A percentile compares a stretch with the other conserved stretches of the same genome.
Conservation (phyloP, 2,113 vertebrate species). For the Sminthopsis crassicaudata region DNA sequence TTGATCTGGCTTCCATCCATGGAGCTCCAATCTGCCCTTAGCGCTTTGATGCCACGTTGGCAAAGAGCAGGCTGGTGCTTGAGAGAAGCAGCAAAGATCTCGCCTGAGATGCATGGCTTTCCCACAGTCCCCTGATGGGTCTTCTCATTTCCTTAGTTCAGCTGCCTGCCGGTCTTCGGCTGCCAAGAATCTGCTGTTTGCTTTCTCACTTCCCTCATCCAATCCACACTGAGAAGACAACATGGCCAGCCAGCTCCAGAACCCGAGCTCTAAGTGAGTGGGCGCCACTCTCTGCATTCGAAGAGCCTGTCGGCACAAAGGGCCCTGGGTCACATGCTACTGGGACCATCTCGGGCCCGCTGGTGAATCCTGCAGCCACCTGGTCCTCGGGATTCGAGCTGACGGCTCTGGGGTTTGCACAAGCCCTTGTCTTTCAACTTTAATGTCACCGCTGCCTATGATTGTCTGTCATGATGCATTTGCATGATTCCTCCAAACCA, state of each 20-base stretch:
- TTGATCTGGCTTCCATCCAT: constrained; percentile 11
- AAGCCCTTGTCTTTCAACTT: constrained; percentile 62
- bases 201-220: constrained; percentile 77
- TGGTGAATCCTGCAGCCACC: constrained; percentile 66
- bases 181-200: constrained; percentile 80
- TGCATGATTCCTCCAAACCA: constrained; percentile 67
- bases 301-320: constrained; percentile 27
- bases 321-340: constrained; percentile 52
- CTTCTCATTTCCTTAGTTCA: constrained; percentile 48
- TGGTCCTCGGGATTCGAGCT: constrained; percentile 67
- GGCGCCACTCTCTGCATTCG: constrained; percentile 63
- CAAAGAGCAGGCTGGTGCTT: constrained; percentile 32
- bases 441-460: constrained; percentile 61
- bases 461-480: constrained; percentile 74
- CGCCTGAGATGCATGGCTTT: constrained; percentile 60
- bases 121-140: constrained; percentile 65
- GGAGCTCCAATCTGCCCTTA: background rate
- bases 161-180: constrained; percentile 63
- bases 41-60: constrained; percentile 46
- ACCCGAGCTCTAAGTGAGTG: constrained; percentile 57
- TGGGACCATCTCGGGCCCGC: constrained; percentile 40
- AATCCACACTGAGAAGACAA: constrained; percentile 79
- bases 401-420: constrained; percentile 71
- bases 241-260: constrained; percentile 67
- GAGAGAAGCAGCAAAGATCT: constrained; percentile 54